Conservation (phyloP, 2,797 vertebrate genomes). For the Botia almorhae region DNA sequence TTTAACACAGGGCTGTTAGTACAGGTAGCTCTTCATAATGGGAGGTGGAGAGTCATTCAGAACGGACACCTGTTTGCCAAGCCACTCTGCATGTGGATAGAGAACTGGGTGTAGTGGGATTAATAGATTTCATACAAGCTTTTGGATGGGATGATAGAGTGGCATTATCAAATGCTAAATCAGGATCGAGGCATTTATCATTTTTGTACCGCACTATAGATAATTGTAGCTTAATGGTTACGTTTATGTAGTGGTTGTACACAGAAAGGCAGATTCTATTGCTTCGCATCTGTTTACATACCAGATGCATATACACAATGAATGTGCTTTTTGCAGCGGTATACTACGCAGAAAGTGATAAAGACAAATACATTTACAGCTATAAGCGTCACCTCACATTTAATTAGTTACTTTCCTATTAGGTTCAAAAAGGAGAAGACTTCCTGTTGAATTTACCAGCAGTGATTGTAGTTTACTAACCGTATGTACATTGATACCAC, state of each 20-base stretch:
- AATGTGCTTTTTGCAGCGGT: background rate
- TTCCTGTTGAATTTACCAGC: constrained; percentile 48
- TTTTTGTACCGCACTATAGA: constrained; percentile 3
- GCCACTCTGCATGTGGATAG: constrained; percentile 74
- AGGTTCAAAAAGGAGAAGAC: constrained; percentile 16
- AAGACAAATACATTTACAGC: background rate
- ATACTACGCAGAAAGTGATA: background rate
- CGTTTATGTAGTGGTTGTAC: constrained; percentile 8
- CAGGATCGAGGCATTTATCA: constrained; percentile 28
- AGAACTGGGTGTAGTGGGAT: constrained; percentile 72
- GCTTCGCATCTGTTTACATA: constrained; percentile 22
- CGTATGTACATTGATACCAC: background rate
- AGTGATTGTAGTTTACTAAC: background rate
- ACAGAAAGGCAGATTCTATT: constrained; percentile 6
- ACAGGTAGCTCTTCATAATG: constrained; percentile 75
- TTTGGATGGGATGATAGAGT: constrained; percentile 65
- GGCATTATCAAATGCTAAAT: constrained; percentile 63
- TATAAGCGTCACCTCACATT: background rate
- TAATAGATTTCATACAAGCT: constrained; percentile 73
- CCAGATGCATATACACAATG: background rate
- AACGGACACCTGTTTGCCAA: constrained; percentile 75
- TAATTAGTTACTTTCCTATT: constrained; percentile 62
- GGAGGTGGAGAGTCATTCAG: constrained; percentile 75
- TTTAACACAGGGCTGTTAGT: constrained; percentile 77
- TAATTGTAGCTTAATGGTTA: constrained; percentile 28